Conservation (phyloP, 2,113 vertebrate species). For the Ailuropoda melanoleuca region DNA sequence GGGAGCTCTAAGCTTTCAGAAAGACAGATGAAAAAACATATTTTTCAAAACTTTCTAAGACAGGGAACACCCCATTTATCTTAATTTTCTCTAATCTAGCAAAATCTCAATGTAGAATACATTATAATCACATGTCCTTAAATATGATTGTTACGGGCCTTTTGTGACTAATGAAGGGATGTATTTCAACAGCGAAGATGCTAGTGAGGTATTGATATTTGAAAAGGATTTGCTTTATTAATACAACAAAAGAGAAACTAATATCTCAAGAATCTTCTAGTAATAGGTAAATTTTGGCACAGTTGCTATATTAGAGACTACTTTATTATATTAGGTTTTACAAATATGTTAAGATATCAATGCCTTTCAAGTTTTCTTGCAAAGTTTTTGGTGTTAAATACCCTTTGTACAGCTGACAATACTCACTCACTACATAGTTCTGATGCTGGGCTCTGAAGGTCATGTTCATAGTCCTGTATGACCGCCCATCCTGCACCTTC, state of each 20-base stretch:
- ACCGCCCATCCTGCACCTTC: fast-evolving
- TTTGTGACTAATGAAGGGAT: neutral
- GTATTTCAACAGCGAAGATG: neutral
- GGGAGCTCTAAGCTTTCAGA: neutral
- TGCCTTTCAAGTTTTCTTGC: too few relatives aligned
- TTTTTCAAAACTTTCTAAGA: neutral
- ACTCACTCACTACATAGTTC: neutral
- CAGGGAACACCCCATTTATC: neutral
- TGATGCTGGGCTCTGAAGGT: fast-evolving
- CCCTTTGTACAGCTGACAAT: too few relatives aligned
- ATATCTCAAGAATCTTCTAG: neutral
- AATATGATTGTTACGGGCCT: neutral
- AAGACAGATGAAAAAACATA: neutral
- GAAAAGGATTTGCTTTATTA: neutral
- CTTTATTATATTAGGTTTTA: too few relatives aligned
- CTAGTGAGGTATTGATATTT: neutral
- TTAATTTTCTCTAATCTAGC: neutral
- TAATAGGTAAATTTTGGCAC: neutral
- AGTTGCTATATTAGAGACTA: neutral
- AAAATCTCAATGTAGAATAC: neutral
- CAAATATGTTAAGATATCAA: too few relatives aligned
- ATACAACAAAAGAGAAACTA: neutral
- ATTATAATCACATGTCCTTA: neutral
- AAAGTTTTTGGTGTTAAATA: too few relatives aligned
- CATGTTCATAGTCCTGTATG: neutral